Base-by-base conservation (phyloP, 2,113 vertebrate genomes). In the Sceloporus undulatus region DNA sequence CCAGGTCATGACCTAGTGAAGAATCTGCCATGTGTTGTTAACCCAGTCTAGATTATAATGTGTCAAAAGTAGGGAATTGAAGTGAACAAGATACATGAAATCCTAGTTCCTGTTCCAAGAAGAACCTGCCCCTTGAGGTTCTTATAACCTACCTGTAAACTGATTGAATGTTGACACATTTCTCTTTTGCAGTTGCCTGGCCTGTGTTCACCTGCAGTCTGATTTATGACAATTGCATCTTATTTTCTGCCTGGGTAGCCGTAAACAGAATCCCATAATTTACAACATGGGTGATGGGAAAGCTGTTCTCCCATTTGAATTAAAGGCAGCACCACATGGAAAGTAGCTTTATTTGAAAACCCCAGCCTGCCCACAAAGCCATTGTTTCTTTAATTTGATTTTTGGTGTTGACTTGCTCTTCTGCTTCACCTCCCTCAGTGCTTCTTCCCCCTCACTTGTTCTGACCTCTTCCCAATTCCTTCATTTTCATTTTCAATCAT, bases 401-500 rank as follows among this genome's bases (percentile, higher is more conserved):
- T 59, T 21, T 62, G 42, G 42, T 65, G 62, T 88, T 92, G 0
- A 9, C 68, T 82, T 77, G 6, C 88, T 92, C 90, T 70, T 89
- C 82, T 89, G 59, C 77, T 88, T 92, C 52, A 68, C 86, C 40
- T 84, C 52, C 23, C 90, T 74, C 74, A 66, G 62, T 42, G 65
- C 80, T n/a, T n/a, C 38, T 66, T 82, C 21, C 21, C 40, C 14
- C 14, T 48, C 40, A 81, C 13, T 65, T 25, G 42, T 38, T 71
- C 29, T 34, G 7, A 87, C 25, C 38, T 70, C 6, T 88, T 77
- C 23, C 65, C 82, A 52, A 84, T 42, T 56, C 34, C 52, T 88
- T 9, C 25, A 90, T 88, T 93, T 94, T 95, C 85, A 65, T 92
- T 93, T 93, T 89, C 92, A 93, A 71, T 91, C 92, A 86, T 95